Base-by-base conservation (phyloP, 2,113 vertebrate species). In the Gopherus evgoodei region DNA sequence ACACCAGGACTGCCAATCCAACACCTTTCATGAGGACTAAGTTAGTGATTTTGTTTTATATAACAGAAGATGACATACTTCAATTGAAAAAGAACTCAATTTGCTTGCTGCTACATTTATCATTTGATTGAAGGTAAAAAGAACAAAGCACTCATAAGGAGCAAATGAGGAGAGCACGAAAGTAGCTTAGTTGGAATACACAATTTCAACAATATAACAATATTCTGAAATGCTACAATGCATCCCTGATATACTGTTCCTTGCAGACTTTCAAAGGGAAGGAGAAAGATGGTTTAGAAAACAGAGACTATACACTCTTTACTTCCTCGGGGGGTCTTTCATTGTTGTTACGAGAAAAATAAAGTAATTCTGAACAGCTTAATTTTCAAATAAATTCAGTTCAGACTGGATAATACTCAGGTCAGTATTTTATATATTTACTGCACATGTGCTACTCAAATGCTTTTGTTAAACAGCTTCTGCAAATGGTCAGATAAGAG, bases 311-410 rank as follows among this genome's bases (percentile, higher is more conserved):
- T 0, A 86, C 24, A 0, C 19, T 8, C 56, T 75, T 21, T 38
- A 38, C 38, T 38, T 38, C 38, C 38, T 38, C 38, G 38, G 38
- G 38, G 38, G 38, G 38, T 38, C 38, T 38, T 38, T 38, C 3
- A 38, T 38, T 38, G 38, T 38, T 38, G 38, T 38, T 38, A 38
- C 38, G 38, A 38, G 38, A 38, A 38, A 38, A 38, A 38, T 38
- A 90, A 90, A 94, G 69, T 11, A 7, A 65, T 53, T 87, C 84
- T 65, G 52, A 78, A 94, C 47, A 93, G 80, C 57, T 13, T 83
- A 59, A 93, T 65, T 94, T 96, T 90, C 29, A 92, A 87, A 93
- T 87, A 89, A 83, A 93, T 12, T 87, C 47, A 35, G 72, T 52
- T 75, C 59, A 81, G 82, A 0, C 11, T n/a, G 80, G 89, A 95